Percentiles rank a stretch among this genome's conserved stretches.
phyloP scores from a whole-genome alignment of 1,140 invertebrate genomes.

The Holotrichia oblita region DNA sequence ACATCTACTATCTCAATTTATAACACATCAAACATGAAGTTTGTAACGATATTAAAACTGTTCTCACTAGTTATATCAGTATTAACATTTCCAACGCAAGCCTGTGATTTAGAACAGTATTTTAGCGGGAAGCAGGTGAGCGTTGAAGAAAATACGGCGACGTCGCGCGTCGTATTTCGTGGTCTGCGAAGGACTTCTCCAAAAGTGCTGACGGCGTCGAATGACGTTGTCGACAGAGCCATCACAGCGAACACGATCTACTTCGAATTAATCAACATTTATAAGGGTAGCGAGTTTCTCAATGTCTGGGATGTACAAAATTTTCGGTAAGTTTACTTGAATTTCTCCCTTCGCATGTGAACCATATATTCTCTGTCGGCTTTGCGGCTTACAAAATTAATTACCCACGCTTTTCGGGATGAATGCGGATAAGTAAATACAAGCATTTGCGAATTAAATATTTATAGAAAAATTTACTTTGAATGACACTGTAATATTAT shows the following conservation, averaged over 20 bases:
- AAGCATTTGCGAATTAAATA: too few relatives aligned
- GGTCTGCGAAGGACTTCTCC: conserved; percentile 50
- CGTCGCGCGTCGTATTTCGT: conserved; percentile 54
- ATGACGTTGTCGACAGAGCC: not conserved
- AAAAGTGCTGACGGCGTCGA: conserved; percentile 33
- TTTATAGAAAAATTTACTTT: too few relatives aligned
- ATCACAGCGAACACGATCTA: conserved; percentile 48
- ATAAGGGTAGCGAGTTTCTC: conserved; percentile 55
- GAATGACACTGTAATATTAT: too few relatives aligned
- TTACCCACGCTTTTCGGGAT: too few relatives aligned
- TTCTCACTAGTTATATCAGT: not conserved
- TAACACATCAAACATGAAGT: not conserved
- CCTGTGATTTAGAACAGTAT: conserved; percentile 55
- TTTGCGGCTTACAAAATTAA: too few relatives aligned
- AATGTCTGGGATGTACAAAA: conserved; percentile 51
- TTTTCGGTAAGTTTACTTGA: conserved; percentile 48
- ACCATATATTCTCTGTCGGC: too few relatives aligned
- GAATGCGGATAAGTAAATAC: too few relatives aligned
- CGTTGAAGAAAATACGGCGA: conserved; percentile 54
- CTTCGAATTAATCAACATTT: conserved; percentile 59
- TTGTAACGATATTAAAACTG: not conserved
- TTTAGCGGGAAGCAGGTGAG: conserved; percentile 58
- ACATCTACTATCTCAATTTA: not conserved
- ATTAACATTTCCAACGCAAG: not conserved
- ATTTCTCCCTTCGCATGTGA: too few relatives aligned